Percentiles rank a stretch among this genome's conserved stretches.
Evolutionary conservation across 2,113 vertebrate genomes (phyloP).

Genomic region (Vulpes vulpes): DNA sequence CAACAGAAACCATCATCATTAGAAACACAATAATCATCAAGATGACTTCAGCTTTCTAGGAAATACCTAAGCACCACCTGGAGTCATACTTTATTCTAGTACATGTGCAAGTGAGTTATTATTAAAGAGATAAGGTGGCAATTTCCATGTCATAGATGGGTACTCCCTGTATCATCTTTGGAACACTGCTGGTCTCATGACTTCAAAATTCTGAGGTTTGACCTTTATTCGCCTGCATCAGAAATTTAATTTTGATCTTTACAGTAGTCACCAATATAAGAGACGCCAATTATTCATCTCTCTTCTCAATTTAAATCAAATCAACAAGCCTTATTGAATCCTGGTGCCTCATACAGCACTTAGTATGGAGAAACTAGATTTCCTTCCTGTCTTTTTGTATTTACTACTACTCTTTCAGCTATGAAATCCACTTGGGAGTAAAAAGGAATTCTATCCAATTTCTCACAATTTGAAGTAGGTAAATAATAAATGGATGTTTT

Average conservation of each 20-base stretch:
- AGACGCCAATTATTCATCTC: constrained; percentile 56
- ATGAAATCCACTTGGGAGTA: constrained; percentile 34
- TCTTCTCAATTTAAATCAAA: constrained; percentile 62
- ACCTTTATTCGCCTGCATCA: constrained; percentile 43
- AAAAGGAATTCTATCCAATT: neutral
- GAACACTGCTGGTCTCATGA: neutral
- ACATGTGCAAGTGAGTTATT: neutral
- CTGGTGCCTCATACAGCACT: neutral
- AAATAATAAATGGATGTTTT: constrained; percentile 43
- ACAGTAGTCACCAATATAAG: neutral
- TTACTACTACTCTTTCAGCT: neutral
- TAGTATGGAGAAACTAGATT: constrained; percentile 44
- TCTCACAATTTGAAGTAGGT: neutral
- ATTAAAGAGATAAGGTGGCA: neutral
- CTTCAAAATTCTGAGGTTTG: constrained; percentile 58
- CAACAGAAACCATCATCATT: constrained; percentile 37
- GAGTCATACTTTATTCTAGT: neutral
- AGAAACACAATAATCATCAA: neutral
- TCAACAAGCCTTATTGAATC: constrained; percentile 26
- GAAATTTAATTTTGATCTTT: constrained; percentile 57
- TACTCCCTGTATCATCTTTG: neutral
- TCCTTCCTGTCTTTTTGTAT: constrained; percentile 47
- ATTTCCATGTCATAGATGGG: neutral
- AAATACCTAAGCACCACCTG: neutral
- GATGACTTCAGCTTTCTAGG: constrained; percentile 7